Percentiles rank a stretch among this genome's conserved stretches.
Conservation (phyloP, 2,797 vertebrate species). For the Acipenser ruthenus region DNA sequence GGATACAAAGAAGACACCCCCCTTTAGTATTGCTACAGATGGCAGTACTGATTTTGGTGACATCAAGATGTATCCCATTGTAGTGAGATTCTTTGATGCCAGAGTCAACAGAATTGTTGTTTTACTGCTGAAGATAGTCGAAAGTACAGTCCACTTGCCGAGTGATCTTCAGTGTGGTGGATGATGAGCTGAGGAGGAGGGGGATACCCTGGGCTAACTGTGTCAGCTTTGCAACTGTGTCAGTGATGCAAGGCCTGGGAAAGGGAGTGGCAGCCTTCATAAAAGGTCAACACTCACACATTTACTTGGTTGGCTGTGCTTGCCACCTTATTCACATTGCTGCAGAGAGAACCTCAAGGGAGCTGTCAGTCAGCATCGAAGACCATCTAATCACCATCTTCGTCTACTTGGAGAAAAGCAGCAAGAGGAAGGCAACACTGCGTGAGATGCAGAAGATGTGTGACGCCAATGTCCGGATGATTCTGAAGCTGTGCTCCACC, state of each 20-base stretch:
- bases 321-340: constrained; percentile 19
- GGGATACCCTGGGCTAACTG: constrained; percentile 17
- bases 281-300: constrained; percentile 6
- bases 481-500: constrained; percentile 8
- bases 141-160: constrained; percentile 15
- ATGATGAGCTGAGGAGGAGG: constrained; percentile 9
- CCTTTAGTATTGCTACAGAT: constrained; percentile 20
- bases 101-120: constrained; percentile 11
- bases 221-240: constrained; percentile 17
- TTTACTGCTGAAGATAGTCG: constrained; percentile 13
- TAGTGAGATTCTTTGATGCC: constrained; percentile 13
- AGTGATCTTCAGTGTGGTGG: constrained; percentile 9
- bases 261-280: constrained; percentile 18
- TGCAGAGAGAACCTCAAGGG: constrained; percentile 10
- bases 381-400: constrained; percentile 13
- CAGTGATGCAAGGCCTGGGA: constrained; percentile 20
- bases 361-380: constrained; percentile 9
- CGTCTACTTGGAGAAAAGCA: constrained; percentile 17
- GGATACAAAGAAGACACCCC: constrained; percentile 10
- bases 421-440: constrained; percentile 15
- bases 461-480: constrained; percentile 11
- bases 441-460: constrained; percentile 7
- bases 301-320: constrained; percentile 12
- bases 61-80: constrained; percentile 14
- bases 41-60: constrained; percentile 17